A percentile compares a stretch with the other conserved stretches of the same genome.
These are phyloP conservation scores for Philhelius pedissequus DNA, from an alignment of 2,888 invertebrate species.

Conservation along the genomic window DNA sequence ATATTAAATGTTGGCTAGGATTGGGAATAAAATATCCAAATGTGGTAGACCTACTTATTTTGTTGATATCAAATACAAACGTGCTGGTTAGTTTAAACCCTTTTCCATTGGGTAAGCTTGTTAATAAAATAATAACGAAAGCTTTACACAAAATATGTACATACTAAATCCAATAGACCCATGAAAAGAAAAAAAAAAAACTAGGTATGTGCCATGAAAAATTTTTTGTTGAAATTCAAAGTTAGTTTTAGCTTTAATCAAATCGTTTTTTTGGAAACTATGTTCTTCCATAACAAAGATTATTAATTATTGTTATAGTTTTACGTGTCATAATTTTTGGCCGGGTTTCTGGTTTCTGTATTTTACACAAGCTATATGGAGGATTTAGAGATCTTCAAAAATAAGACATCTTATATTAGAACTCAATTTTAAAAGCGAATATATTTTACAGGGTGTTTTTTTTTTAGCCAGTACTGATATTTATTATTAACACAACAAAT, in stretches of 20 bases:
- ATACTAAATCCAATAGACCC: not conserved
- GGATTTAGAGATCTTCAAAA: no score
- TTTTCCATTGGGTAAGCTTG: conserved; percentile 4
- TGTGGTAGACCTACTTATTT: conserved; percentile 25
- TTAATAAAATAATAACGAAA: conserved; percentile 11
- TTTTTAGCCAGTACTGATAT: no score
- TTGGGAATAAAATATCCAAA: conserved; percentile 22
- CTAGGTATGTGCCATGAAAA: not conserved
- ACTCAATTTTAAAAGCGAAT: no score
- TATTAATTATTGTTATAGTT: no score
- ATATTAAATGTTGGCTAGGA: conserved; percentile 25
- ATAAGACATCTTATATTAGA: no score
- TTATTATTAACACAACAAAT: no score
- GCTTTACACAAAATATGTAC: no score
- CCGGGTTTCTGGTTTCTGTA: no score
- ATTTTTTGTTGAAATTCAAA: not conserved
- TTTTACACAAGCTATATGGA: no score
- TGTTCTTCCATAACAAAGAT: no score
- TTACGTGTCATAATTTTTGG: no score
- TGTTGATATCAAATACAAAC: not conserved
- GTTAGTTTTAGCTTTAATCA: not conserved
- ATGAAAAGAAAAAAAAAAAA: not conserved
- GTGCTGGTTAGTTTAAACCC: not conserved
- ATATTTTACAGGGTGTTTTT: no score
- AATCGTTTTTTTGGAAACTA: not conserved